Base-by-base conservation (phyloP, 2,113 vertebrate genomes). In the Dolichotis patagonum region DNA sequence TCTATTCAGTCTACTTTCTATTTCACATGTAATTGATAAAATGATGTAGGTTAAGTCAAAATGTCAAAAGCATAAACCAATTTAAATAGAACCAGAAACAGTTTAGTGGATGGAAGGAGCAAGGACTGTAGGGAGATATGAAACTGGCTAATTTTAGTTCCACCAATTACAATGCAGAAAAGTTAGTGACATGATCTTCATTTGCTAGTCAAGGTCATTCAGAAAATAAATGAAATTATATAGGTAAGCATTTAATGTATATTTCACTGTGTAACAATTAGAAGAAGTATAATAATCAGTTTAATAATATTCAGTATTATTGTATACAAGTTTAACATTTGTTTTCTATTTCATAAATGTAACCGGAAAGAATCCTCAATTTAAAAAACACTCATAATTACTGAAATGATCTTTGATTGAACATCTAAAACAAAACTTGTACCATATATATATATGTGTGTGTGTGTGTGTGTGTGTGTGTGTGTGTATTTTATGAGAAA, bases 401-500 rank as follows among this genome's bases (percentile, higher is more conserved):
- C 0, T 83, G 0, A 63, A 54, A 91, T 91, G 67, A 16, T 14
- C 43, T 93, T 81, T 89, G 10, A 24, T 19, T 83, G 28, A 93
- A 73, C 2, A 19, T 89, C 80, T 77, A 16, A 67, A 91, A 69
- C 26, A 67, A 56, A 75, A 71, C 49, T 81, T 46, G 41, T n/a
- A 11, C 41, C 77, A 8, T 32, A 32, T 58, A 43, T 90, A n/a
- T 5, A 73, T 41, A 41, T 75, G 24, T n/a, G n/a, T n/a, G n/a
- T n/a, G n/a, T n/a, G n/a, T n/a, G n/a, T n/a, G n/a, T n/a, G n/a
- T n/a, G n/a, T n/a, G n/a, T n/a, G n/a, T n/a, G n/a, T n/a, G n/a
- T n/a, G n/a, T n/a, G n/a, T n/a, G n/a, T n/a, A 46, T 69, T 67
- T 97, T 56, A 73, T 24, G 19, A 84, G 49, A 91, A 83, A 96